A percentile compares a stretch with the other conserved stretches of the same genome.
Conservation (phyloP, 2,113 vertebrate genomes). For the Atherinomorus stipes region DNA sequence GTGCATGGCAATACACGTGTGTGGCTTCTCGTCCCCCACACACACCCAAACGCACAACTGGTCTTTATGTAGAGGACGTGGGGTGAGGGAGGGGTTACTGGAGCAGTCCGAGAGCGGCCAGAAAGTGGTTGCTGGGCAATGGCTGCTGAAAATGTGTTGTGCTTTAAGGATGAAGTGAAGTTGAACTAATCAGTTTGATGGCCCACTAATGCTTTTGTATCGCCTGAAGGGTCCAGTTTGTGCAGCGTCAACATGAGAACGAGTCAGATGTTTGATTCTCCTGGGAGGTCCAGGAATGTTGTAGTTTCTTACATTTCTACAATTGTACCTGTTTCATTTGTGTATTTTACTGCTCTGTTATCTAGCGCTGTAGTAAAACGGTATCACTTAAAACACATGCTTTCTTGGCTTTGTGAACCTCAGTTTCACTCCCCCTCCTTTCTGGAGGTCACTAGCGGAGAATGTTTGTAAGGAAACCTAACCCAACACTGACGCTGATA, state of each 20-base stretch:
- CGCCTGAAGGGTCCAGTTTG: slow-evolving; percentile 11
- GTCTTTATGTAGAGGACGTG: slow-evolving; percentile 1
- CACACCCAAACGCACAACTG: slow-evolving; percentile 6
- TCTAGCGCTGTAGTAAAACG: slow-evolving; percentile 1
- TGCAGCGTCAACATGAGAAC: background rate
- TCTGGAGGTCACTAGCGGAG: slow-evolving; percentile 29
- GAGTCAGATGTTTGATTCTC: slow-evolving; percentile 1
- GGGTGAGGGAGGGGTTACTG: background rate
- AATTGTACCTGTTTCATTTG: background rate
- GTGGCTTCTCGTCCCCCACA: slow-evolving; percentile 4
- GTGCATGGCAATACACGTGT: background rate
- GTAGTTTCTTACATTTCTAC: slow-evolving; percentile 9
- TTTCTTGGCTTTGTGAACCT: slow-evolving; percentile 32
- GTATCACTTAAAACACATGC: slow-evolving; percentile 33
- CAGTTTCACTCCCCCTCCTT: slow-evolving; percentile 21
- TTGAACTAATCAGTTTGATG: slow-evolving; percentile 62
- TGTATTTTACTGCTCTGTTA: slow-evolving; percentile 4
- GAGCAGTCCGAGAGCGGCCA: slow-evolving; percentile 6
- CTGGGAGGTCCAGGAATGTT: background rate
- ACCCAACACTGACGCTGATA: slow-evolving; percentile 73
- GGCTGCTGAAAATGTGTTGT: slow-evolving; percentile 22
- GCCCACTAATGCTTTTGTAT: slow-evolving; percentile 14
- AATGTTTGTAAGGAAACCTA: slow-evolving; percentile 78
- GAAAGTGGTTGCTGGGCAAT: slow-evolving; percentile 47
- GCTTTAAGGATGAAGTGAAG: slow-evolving; percentile 47